These are phyloP conservation scores for Hestina assimilis DNA, from an alignment of 1,140 invertebrate species.

Conservation along the genomic window DNA sequence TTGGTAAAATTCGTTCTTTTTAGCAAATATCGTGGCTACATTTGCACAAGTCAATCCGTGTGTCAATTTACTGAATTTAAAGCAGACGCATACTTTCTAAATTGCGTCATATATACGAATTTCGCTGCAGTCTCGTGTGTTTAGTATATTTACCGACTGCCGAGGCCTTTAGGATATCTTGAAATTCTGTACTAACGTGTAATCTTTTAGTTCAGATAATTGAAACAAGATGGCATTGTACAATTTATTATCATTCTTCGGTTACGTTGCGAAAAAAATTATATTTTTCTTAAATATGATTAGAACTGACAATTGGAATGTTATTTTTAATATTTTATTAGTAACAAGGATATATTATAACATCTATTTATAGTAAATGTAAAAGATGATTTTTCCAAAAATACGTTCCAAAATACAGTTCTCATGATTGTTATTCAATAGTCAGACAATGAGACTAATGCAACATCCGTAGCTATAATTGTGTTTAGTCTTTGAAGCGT, in stretches of 20 bases:
- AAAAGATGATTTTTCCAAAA: too few species aligned
- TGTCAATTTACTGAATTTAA: slow-evolving; percentile 4
- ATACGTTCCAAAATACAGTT: slow-evolving; percentile 3
- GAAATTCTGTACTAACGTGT: too few species aligned
- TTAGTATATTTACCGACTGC: slow-evolving; percentile 8
- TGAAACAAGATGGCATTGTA: too few species aligned
- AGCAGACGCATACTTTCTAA: slow-evolving; percentile 51
- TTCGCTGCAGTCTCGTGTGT: slow-evolving; percentile 34
- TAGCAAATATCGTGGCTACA: neutral
- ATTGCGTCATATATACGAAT: slow-evolving; percentile 62
- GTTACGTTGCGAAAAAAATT: too few species aligned
- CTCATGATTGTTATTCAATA: slow-evolving; percentile 31
- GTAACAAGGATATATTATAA: too few species aligned
- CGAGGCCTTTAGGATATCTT: too few species aligned
- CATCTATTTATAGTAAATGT: too few species aligned
- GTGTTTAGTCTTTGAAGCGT: slow-evolving; percentile 54
- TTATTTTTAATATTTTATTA: too few species aligned
- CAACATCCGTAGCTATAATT: slow-evolving; percentile 58
- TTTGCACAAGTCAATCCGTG: neutral
- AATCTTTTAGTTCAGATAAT: too few species aligned
- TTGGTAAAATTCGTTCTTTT: neutral
- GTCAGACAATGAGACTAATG: slow-evolving; percentile 13
- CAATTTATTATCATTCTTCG: too few species aligned
- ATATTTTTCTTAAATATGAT: too few species aligned
- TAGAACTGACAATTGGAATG: too few species aligned